Conservation (phyloP, 2,888 invertebrate genomes). For the Metopia argyrocephala region DNA sequence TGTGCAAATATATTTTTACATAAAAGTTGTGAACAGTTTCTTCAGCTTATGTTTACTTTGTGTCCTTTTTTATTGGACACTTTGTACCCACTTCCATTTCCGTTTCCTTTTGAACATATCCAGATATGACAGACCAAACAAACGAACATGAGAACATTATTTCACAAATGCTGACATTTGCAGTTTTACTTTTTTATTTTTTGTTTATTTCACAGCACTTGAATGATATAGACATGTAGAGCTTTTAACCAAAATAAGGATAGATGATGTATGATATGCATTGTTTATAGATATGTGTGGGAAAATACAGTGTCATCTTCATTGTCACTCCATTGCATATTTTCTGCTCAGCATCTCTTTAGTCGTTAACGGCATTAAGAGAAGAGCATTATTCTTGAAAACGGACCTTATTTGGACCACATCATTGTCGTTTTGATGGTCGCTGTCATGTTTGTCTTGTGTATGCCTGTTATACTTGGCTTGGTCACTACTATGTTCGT, state of each 20-base stretch:
- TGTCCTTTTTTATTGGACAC: slow-evolving; percentile 43
- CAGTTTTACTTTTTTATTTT: slow-evolving; percentile 48
- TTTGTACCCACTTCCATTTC: neutral
- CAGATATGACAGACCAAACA: slow-evolving; percentile 17
- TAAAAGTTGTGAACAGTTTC: slow-evolving; percentile 31
- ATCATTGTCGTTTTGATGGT: slow-evolving; percentile 49
- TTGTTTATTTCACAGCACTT: slow-evolving; percentile 8
- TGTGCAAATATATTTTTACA: neutral
- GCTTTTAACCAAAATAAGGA: neutral
- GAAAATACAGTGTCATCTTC: neutral
- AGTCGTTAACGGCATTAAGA: slow-evolving; percentile 29
- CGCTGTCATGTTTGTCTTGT: slow-evolving; percentile 24
- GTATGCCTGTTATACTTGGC: slow-evolving; percentile 15
- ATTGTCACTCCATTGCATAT: neutral
- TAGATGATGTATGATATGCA: neutral
- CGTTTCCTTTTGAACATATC: neutral
- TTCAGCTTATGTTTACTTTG: slow-evolving; percentile 35
- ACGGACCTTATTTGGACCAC: slow-evolving; percentile 56
- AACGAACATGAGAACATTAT: slow-evolving; percentile 25
- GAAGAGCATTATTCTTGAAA: slow-evolving; percentile 54
- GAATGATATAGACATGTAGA: neutral
- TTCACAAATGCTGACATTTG: slow-evolving; percentile 54
- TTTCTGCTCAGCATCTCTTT: neutral
- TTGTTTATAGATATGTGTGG: neutral
- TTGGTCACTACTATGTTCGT: neutral